Evolutionary conservation across 2,888 invertebrate species (phyloP).

Genomic region (Archips xylosteana): DNA sequence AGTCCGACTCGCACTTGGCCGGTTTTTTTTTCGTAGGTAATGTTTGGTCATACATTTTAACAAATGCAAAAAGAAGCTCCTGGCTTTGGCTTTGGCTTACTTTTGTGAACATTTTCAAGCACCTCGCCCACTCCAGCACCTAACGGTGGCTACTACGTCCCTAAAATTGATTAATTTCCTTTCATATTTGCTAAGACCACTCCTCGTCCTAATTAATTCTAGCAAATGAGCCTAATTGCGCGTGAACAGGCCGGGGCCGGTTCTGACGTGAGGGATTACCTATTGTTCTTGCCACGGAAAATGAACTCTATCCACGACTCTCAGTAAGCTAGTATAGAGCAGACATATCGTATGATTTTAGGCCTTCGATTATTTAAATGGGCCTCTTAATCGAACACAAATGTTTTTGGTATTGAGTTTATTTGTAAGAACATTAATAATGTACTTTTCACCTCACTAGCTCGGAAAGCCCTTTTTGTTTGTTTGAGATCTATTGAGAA

Average conservation of each 20-base stretch:
- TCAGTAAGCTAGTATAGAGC: background rate
- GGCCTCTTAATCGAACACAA: background rate
- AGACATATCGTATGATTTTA: background rate
- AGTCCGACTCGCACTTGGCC: no score
- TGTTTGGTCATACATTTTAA: no score
- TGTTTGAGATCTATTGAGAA: no score
- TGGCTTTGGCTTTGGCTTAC: background rate
- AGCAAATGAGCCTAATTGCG: constrained; percentile 67
- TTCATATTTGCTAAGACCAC: constrained; percentile 55
- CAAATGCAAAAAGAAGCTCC: no score
- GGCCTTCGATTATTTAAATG: background rate
- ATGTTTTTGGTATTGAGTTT: no score
- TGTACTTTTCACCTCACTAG: no score
- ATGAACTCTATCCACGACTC: constrained; percentile 44
- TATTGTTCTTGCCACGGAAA: constrained; percentile 45
- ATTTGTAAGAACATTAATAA: no score
- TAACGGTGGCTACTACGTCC: constrained; percentile 32
- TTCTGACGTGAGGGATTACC: constrained; percentile 55
- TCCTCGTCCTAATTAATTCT: constrained; percentile 67
- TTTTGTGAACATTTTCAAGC: background rate
- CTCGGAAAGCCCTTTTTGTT: no score
- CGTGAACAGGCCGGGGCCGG: constrained; percentile 53
- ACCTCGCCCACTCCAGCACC: background rate
- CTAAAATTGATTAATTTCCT: constrained; percentile 60
- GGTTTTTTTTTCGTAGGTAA: no score